Evolutionary conservation across 2,888 invertebrate genomes (phyloP).

Genomic region (Mimumesa dahlbomi): DNA sequence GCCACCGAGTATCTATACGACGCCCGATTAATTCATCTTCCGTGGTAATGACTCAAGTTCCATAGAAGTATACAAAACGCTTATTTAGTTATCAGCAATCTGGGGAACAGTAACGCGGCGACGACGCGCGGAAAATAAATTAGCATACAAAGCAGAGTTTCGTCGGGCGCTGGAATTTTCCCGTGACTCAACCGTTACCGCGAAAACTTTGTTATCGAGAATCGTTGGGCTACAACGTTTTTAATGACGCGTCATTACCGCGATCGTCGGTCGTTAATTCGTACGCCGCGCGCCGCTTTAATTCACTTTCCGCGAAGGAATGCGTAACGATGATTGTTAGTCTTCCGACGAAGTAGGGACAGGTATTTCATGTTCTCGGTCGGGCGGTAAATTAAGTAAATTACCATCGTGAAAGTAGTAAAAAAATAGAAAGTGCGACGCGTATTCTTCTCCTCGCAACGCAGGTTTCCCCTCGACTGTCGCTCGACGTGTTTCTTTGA

Average conservation of each 20-base stretch:
- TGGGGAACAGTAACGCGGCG: not conserved
- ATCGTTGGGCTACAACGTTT: not conserved
- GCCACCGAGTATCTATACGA: not conserved
- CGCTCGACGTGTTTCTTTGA: not conserved
- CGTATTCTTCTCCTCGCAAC: too few species aligned
- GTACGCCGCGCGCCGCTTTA: constrained; percentile 2
- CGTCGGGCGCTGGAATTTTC: not conserved
- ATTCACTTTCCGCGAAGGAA: constrained; percentile 24
- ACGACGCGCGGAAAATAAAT: constrained; percentile 30
- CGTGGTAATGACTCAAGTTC: constrained; percentile 20
- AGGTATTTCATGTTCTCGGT: not conserved
- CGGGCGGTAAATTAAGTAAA: constrained; percentile 21
- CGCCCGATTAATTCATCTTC: constrained; percentile 19
- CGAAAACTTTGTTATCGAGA: not conserved
- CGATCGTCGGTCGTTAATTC: constrained; percentile 14
- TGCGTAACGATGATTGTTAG: constrained; percentile 23
- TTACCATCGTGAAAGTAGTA: not conserved
- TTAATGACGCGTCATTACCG: constrained; percentile 13
- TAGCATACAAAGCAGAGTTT: constrained; percentile 17
- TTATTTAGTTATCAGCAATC: constrained; percentile 3
- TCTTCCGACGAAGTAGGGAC: constrained; percentile 8
- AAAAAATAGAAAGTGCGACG: not conserved
- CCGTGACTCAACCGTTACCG: not conserved
- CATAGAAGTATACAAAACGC: constrained; percentile 5
- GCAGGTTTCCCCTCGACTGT: not conserved